Percentiles rank a stretch among this genome's conserved stretches.
Evolutionary conservation across 2,888 invertebrate genomes (phyloP).

Genomic region (Trichopria drosophilae): DNA sequence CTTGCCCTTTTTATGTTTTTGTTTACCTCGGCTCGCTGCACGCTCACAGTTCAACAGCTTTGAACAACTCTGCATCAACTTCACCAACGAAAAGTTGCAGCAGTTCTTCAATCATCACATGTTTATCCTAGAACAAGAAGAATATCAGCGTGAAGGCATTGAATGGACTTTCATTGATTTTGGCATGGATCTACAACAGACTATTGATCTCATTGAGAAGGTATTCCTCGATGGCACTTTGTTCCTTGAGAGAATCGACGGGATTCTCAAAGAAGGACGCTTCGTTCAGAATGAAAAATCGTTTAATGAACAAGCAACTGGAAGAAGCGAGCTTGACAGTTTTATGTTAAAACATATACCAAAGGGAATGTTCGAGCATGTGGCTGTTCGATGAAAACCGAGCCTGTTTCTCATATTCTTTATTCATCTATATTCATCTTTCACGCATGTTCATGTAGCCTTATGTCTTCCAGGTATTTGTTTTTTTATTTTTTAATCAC

Average conservation of each 20-base stretch:
- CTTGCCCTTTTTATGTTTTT: slow-evolving; percentile 48
- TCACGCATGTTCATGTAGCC: too few species aligned
- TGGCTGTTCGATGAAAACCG: too few species aligned
- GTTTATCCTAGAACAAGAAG: slow-evolving; percentile 79
- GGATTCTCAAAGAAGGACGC: slow-evolving; percentile 30
- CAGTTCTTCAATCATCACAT: slow-evolving; percentile 82
- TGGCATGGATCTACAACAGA: slow-evolving; percentile 79
- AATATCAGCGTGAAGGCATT: slow-evolving; percentile 75
- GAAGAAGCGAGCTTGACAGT: slow-evolving; percentile 27
- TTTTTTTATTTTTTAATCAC: too few species aligned
- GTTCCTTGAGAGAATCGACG: slow-evolving; percentile 27
- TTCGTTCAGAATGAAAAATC: slow-evolving; percentile 22
- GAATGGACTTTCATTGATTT: slow-evolving; percentile 79
- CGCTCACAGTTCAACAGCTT: slow-evolving; percentile 70
- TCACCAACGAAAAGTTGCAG: slow-evolving; percentile 77
- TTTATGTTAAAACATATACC: neutral
- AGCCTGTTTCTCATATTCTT: too few species aligned
- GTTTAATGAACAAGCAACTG: slow-evolving; percentile 15
- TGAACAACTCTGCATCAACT: slow-evolving; percentile 79
- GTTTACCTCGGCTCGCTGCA: slow-evolving; percentile 43
- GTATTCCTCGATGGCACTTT: slow-evolving; percentile 58
- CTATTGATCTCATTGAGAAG: slow-evolving; percentile 81
- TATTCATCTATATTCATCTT: too few species aligned
- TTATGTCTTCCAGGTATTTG: too few species aligned
- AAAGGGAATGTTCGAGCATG: too few species aligned